These are phyloP conservation scores for Natrix natrix DNA, from an alignment of 2,797 vertebrate species.

Conservation along the genomic window DNA sequence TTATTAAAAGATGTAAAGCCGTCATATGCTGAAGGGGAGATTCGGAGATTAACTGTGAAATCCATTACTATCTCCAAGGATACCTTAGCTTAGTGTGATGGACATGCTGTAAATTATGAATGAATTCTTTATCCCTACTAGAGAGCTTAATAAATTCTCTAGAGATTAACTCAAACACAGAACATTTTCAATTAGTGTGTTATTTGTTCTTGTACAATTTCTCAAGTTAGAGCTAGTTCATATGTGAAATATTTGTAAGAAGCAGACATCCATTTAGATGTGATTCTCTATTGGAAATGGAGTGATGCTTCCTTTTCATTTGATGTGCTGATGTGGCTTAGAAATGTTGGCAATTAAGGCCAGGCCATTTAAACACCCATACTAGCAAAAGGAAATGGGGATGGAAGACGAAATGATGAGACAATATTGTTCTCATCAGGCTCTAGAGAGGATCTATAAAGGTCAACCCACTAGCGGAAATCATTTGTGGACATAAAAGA, in stretches of 20 bases:
- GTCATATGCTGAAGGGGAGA: not conserved
- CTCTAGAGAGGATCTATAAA: not conserved
- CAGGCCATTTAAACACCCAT: conserved; percentile 5
- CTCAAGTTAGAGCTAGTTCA: conserved; percentile 30
- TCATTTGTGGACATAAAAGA: not conserved
- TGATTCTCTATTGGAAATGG: conserved; percentile 43
- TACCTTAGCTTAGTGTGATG: not conserved
- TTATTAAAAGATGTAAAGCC: not conserved
- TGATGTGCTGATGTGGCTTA: not conserved
- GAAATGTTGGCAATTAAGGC: not conserved
- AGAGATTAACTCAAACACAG: conserved; percentile 24
- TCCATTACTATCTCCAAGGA: not conserved
- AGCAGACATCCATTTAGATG: conserved; percentile 44
- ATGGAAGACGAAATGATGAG: not conserved
- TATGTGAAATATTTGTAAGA: conserved; percentile 21
- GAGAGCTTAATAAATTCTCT: conserved; percentile 13
- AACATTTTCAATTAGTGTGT: conserved; percentile 34
- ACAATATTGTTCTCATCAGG: not conserved
- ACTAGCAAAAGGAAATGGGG: not conserved
- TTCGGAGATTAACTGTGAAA: not conserved
- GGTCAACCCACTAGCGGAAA: not conserved
- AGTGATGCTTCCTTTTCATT: conserved; percentile 48
- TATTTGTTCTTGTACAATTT: conserved; percentile 39
- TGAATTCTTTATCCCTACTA: conserved; percentile 10
- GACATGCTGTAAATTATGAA: conserved; percentile 10